Conservation (phyloP, 2,888 invertebrate genomes). For the Xestia c-nigrum region DNA sequence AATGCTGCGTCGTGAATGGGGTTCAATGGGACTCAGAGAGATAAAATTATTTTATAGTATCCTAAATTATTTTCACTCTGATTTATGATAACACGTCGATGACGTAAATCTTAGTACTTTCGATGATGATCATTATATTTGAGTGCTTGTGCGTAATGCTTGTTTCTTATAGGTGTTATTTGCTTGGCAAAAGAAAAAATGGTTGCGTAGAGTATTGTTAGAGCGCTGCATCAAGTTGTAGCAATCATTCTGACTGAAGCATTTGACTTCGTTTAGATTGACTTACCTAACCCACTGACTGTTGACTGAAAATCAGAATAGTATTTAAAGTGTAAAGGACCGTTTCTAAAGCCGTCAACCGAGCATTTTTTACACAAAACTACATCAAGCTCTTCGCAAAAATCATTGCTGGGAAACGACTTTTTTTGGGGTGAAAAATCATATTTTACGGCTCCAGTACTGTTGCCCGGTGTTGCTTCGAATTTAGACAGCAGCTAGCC, state of each 20-base stretch:
- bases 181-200: background rate
- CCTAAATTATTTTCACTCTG: constrained; percentile 65
- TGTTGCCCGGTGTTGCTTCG: too few species aligned
- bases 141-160: constrained; percentile 32
- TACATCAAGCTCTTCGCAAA: too few species aligned
- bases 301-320: background rate
- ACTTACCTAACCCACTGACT: background rate
- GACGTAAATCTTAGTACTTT: constrained; percentile 46
- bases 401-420: too few species aligned
- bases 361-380: too few species aligned
- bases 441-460: too few species aligned
- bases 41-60: constrained; percentile 72
- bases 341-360: background rate
- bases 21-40: constrained; percentile 66
- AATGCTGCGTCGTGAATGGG: constrained; percentile 69
- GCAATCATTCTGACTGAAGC: background rate
- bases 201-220: background rate
- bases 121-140: constrained; percentile 38
- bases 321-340: too few species aligned
- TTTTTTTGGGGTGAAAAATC: too few species aligned
- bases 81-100: constrained; percentile 64
- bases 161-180: background rate
- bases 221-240: background rate
- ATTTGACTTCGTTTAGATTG: background rate
- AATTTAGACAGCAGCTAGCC: too few species aligned